phyloP scores from a whole-genome alignment of 2,888 invertebrate genomes.

The Podotricha telesiphe region DNA sequence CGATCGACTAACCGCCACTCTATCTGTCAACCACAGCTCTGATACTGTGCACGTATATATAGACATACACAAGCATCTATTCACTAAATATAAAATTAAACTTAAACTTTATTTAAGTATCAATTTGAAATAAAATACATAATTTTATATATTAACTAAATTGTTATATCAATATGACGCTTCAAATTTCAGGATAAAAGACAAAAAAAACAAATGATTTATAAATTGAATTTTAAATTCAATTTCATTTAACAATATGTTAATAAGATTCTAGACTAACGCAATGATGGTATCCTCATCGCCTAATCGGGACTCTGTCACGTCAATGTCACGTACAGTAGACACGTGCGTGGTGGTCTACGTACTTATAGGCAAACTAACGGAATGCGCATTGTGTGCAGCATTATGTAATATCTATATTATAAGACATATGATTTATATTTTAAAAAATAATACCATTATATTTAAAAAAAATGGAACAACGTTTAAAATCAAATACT shows the following conservation, averaged over 20 bases:
- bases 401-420: too few species aligned
- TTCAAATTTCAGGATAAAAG: neutral
- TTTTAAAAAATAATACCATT: too few species aligned
- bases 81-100: too few species aligned
- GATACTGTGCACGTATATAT: constrained; percentile 31
- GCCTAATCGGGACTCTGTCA: constrained; percentile 74
- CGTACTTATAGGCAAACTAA: constrained; percentile 5
- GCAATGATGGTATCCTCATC: constrained; percentile 55
- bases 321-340: constrained; percentile 64
- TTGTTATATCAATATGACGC: neutral
- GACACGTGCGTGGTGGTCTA: constrained; percentile 38
- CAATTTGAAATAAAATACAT: too few species aligned
- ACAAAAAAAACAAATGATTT: neutral
- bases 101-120: too few species aligned
- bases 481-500: too few species aligned
- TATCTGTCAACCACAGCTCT: constrained; percentile 67
- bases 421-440: too few species aligned
- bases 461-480: too few species aligned
- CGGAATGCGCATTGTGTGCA: constrained; percentile 12
- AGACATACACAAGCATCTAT: too few species aligned
- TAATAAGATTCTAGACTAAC: constrained; percentile 22
- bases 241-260: neutral
- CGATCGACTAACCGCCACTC: constrained; percentile 72
- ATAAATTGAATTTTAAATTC: neutral
- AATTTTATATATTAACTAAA: too few species aligned